Base-by-base conservation (phyloP, 2,113 vertebrate genomes). In the Phylloscopus trochilus region DNA sequence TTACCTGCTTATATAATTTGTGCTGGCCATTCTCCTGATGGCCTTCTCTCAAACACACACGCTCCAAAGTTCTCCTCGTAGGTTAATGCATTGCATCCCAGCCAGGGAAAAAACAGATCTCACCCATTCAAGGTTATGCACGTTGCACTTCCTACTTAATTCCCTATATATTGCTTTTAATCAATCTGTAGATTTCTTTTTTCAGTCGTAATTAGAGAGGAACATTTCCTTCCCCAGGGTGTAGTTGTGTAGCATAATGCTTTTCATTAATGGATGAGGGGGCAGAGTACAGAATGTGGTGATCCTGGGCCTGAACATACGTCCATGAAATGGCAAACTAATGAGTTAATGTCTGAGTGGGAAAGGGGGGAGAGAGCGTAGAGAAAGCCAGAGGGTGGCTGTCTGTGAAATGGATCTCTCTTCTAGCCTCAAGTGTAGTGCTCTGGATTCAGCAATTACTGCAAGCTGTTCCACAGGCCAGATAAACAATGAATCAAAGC, bases 401-500 rank as follows among this genome's bases (percentile, higher is more conserved):
- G 68, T 72, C 83, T 94, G 58, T 80, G 90, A 87, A 94, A 97
- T 86, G 85, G 79, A 90, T 92, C 75, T 87, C 70, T 58, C 69
- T 83, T 78, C 76, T 49, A 55, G 63, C 84, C 69, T 72, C 75
- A 68, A 80, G 80, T 82, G n/a, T 9, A 79, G 27, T 20, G 77
- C 88, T 96, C 56, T 79, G 75, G 80, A 69, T 89, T 68, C 68
- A 87, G 59, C 59, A 86, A 86, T 94, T 93, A 83, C 88, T 60
- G 85, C 94, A 92, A 89, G 89, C 80, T 94, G 77, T 88, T 93
- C 88, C 66, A 55, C 47, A 49, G 82, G 78, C 51, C 58, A 95
- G 85, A 94, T 56, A 84, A 93, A 96, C 90, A 85, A 83, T 95
- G 87, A 92, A 90, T 96, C 96, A 94, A 95, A 90, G 91, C 75